phyloP scores from a whole-genome alignment of 1,140 invertebrate species.

The Diorhabda sublineata region DNA sequence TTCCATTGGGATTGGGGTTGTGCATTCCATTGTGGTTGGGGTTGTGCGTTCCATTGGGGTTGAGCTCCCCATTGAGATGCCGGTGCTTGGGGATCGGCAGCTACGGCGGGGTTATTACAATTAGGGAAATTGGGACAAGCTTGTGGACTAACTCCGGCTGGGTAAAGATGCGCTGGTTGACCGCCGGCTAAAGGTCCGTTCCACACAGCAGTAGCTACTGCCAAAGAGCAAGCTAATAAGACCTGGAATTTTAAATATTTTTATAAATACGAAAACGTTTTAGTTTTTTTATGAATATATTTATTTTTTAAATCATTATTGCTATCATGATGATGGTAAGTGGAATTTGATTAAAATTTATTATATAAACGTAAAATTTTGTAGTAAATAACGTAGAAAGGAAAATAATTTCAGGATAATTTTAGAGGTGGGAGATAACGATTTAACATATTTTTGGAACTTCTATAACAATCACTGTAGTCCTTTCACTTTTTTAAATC shows the following conservation, averaged over 20 bases:
- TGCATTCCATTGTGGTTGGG: constrained; percentile 19
- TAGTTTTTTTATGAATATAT: too few relatives aligned
- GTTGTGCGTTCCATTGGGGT: constrained; percentile 20
- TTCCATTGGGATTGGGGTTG: constrained; percentile 23
- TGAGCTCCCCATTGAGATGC: constrained; percentile 24
- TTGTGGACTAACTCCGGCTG: constrained; percentile 46
- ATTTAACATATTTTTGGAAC: too few relatives aligned
- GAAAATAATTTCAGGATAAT: too few relatives aligned
- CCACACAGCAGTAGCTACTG: constrained; percentile 38
- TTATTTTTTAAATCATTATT: too few relatives aligned
- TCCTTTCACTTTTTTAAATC: too few relatives aligned
- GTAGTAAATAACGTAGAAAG: too few relatives aligned
- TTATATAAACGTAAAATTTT: too few relatives aligned
- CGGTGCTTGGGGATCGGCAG: constrained; percentile 35
- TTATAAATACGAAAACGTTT: too few relatives aligned
- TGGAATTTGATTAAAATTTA: too few relatives aligned
- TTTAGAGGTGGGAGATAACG: too few relatives aligned
- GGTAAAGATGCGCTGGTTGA: constrained; percentile 42
- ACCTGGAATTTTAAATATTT: constrained; percentile 31
- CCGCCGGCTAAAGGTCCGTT: constrained; percentile 45
- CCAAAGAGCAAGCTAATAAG: constrained; percentile 40
- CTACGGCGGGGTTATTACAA: constrained; percentile 45
- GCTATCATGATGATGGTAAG: too few relatives aligned
- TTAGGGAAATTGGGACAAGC: constrained; percentile 49
- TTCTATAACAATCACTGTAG: too few relatives aligned